Percentiles rank a stretch among this genome's conserved stretches.
These are phyloP conservation scores for Amphiprion ocellaris DNA, from an alignment of 2,113 vertebrate genomes.

Conservation along the genomic window DNA sequence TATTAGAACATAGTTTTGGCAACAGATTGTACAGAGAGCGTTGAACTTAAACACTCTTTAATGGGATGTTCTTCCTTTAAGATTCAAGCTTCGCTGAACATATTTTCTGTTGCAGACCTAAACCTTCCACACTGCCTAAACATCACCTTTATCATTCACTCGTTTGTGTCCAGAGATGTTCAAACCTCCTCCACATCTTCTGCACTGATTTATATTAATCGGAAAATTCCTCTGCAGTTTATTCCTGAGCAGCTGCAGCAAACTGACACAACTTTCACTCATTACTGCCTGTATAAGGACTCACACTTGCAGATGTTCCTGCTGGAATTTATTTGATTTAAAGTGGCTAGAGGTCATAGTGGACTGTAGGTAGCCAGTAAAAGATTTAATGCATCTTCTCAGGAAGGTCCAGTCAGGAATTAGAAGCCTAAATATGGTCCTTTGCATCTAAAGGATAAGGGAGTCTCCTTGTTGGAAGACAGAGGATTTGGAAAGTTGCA, in stretches of 20 bases:
- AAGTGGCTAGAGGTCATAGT: background rate
- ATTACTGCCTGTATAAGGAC: slow-evolving; percentile 8
- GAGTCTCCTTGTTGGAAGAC: no score
- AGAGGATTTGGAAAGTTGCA: background rate
- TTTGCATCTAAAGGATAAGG: no score
- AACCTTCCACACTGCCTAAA: background rate
- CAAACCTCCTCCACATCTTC: background rate
- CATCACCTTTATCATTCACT: background rate
- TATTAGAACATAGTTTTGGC: background rate
- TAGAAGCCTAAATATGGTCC: no score
- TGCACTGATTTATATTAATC: background rate
- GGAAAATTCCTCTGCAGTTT: background rate
- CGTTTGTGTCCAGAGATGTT: slow-evolving; percentile 20
- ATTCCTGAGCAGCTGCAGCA: slow-evolving; percentile 7
- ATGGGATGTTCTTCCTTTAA: background rate
- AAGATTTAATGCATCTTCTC: slow-evolving; percentile 4
- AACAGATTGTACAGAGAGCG: background rate
- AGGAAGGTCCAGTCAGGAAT: no score
- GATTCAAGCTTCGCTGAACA: background rate
- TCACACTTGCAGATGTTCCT: slow-evolving; percentile 33
- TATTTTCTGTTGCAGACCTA: background rate
- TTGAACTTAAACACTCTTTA: background rate
- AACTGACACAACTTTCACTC: slow-evolving; percentile 1
- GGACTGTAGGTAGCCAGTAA: slow-evolving; percentile 5
- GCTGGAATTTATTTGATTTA: slow-evolving; percentile 15